Percentiles rank a stretch among this genome's conserved stretches.
Conservation (phyloP, 1,140 invertebrate species). For the Hyphantria cunea region DNA sequence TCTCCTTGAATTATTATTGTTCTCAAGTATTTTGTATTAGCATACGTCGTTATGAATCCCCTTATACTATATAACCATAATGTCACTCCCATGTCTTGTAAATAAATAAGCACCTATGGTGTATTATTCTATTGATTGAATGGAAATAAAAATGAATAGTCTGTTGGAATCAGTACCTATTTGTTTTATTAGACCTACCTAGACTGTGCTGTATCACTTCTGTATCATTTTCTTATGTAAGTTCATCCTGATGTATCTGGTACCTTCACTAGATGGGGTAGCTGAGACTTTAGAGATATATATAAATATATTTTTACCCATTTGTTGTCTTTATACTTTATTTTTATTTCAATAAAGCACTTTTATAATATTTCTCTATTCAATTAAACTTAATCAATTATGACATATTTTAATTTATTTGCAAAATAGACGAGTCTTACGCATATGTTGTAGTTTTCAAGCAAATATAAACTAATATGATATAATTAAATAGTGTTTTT, state of each 20-base stretch:
- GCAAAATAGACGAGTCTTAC: too few relatives aligned
- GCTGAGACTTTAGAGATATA: neutral
- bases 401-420: too few relatives aligned
- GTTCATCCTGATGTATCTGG: neutral
- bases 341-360: conserved; percentile 38
- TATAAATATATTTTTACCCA: conserved; percentile 18
- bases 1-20: conserved; percentile 41
- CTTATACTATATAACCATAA: conserved; percentile 41
- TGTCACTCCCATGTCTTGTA: conserved; percentile 64
- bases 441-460: too few relatives aligned
- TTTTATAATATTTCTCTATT: conserved; percentile 23
- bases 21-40: conserved; percentile 49
- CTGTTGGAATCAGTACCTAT: conserved; percentile 61
- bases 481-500: too few relatives aligned
- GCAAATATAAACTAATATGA: too few relatives aligned
- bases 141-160: conserved; percentile 78
- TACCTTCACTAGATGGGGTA: conserved; percentile 4
- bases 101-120: conserved; percentile 78
- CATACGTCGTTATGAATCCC: conserved; percentile 43
- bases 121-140: conserved; percentile 71
- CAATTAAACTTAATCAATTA: neutral
- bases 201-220: neutral
- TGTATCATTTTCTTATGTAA: conserved; percentile 18
- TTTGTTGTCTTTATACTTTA: conserved; percentile 32
- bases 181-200: conserved; percentile 48